phyloP scores from a whole-genome alignment of 2,888 invertebrate genomes.

The Arctia plantaginis region DNA sequence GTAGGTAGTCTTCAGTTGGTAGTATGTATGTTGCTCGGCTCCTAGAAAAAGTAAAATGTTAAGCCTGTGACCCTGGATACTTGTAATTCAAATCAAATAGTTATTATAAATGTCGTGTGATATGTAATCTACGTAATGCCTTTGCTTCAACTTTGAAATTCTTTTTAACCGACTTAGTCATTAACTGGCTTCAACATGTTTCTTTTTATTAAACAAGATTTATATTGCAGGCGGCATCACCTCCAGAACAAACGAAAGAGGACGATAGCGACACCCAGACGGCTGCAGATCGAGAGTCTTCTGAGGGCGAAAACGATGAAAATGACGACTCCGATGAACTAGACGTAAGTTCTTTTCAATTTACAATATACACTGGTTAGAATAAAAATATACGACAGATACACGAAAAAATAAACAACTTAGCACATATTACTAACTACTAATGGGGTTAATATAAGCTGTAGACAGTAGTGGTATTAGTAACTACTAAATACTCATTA shows the following conservation, averaged over 20 bases:
- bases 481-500: not conserved
- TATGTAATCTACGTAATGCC: not conserved
- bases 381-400: not conserved
- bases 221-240: slow-evolving; percentile 56
- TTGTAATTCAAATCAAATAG: not conserved
- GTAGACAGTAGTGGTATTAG: not conserved
- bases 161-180: slow-evolving; percentile 6
- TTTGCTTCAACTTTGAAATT: not conserved
- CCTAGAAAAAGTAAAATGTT: not conserved
- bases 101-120: not conserved
- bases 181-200: not conserved
- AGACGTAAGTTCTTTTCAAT: slow-evolving; percentile 77
- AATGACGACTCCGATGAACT: slow-evolving; percentile 89
- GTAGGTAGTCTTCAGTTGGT: too few species aligned
- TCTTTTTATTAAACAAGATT: not conserved
- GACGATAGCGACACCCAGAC: slow-evolving; percentile 67
- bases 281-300: slow-evolving; percentile 81
- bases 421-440: not conserved
- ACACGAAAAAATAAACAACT: not conserved
- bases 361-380: not conserved
- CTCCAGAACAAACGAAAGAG: slow-evolving; percentile 58
- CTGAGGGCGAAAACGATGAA: slow-evolving; percentile 88
- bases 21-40: not conserved
- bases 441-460: not conserved
- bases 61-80: not conserved